phyloP scores from a whole-genome alignment of 2,888 invertebrate species.

The Sarcophaga subvicina region DNA sequence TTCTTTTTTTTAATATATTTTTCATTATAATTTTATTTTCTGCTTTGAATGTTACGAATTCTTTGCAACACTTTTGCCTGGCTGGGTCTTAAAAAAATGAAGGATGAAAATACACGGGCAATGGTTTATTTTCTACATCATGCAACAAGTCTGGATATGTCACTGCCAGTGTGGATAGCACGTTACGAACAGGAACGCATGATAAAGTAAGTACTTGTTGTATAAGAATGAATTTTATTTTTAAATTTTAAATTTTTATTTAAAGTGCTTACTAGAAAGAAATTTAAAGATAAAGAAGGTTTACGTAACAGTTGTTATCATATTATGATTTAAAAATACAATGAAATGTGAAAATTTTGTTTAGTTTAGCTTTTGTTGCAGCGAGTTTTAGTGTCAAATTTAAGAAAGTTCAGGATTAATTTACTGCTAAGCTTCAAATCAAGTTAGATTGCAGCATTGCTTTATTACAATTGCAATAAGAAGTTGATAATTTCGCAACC shows the following conservation, averaged over 20 bases:
- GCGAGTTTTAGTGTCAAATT: no score
- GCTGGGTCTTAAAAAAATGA: slow-evolving; percentile 5
- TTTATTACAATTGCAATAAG: no score
- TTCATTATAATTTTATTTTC: slow-evolving; percentile 28
- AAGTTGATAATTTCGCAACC: no score
- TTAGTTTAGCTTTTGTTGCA: no score
- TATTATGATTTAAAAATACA: no score
- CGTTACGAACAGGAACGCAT: slow-evolving; percentile 78
- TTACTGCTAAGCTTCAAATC: no score
- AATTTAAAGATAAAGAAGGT: background rate
- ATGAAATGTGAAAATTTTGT: no score
- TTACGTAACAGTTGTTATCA: no score
- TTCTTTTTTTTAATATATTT: slow-evolving; percentile 19
- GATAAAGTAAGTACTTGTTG: slow-evolving; percentile 76
- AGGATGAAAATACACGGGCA: slow-evolving; percentile 90
- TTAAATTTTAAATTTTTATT: background rate
- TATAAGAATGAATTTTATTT: background rate
- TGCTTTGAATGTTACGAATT: slow-evolving; percentile 1
- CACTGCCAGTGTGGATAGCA: slow-evolving; percentile 82
- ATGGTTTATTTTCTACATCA: slow-evolving; percentile 90
- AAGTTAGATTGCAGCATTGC: no score
- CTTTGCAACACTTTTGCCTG: background rate
- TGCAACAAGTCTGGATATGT: slow-evolving; percentile 86
- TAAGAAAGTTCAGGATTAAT: no score
- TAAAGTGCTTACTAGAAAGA: background rate